These are phyloP conservation scores for Caenorhabditis imperialis DNA, from an alignment of 2,888 invertebrate genomes.

Conservation along the genomic window DNA sequence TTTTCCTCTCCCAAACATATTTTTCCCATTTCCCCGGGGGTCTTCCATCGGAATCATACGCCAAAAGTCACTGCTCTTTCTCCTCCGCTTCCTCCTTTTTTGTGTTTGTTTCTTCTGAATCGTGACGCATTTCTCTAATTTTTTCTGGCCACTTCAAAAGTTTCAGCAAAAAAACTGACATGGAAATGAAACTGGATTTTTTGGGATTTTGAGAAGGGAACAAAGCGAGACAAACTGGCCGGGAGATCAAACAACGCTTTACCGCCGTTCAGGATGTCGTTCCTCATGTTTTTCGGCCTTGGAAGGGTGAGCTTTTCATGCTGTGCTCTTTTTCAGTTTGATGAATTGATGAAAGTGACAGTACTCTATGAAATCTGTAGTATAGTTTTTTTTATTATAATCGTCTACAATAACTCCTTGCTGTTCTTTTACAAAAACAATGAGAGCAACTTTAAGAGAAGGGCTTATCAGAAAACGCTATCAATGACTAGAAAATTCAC, in stretches of 20 bases:
- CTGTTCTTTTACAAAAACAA: too few species aligned
- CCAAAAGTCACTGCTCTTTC: constrained; percentile 34
- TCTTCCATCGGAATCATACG: constrained; percentile 51
- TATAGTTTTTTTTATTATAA: too few species aligned
- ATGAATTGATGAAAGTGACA: too few species aligned
- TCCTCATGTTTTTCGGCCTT: constrained; percentile 37
- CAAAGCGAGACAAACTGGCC: constrained; percentile 30
- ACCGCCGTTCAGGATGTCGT: constrained; percentile 36
- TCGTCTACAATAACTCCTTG: too few species aligned
- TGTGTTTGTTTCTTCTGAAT: constrained; percentile 1
- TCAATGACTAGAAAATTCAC: too few species aligned
- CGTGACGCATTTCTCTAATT: neutral
- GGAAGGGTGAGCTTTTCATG: constrained; percentile 40
- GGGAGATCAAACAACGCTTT: constrained; percentile 6
- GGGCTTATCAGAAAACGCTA: too few species aligned
- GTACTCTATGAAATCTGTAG: too few species aligned
- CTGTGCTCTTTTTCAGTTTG: too few species aligned
- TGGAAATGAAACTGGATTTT: neutral
- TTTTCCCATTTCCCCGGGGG: too few species aligned
- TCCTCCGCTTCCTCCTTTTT: neutral
- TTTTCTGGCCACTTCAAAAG: constrained; percentile 5
- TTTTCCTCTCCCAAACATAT: neutral
- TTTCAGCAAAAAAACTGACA: constrained; percentile 2
- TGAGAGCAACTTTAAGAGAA: too few species aligned
- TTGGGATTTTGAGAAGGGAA: too few species aligned